phyloP scores from a whole-genome alignment of 2,113 vertebrate species.

The Tiliqua scincoides region DNA sequence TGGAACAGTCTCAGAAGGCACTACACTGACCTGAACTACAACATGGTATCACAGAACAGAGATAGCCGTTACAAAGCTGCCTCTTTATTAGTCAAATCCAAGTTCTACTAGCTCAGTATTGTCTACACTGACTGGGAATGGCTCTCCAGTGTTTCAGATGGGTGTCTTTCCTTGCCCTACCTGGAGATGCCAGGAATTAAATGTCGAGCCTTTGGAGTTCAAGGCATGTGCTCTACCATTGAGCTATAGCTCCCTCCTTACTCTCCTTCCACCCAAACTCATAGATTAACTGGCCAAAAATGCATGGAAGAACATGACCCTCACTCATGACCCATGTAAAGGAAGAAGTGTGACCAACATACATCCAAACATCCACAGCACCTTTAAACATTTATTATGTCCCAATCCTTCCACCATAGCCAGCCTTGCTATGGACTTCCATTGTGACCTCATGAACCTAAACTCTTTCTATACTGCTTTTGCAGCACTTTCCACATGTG shows the following conservation, averaged over 20 bases:
- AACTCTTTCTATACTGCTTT: not conserved
- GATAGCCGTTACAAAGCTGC: not conserved
- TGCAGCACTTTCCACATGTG: not conserved
- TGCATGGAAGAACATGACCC: no score
- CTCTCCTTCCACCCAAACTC: not conserved
- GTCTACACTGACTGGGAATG: no score
- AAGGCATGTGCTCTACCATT: no score
- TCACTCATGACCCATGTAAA: not conserved
- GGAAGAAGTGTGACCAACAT: not conserved
- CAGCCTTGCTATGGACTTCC: not conserved
- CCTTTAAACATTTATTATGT: not conserved
- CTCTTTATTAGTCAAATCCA: no score
- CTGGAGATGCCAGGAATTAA: no score
- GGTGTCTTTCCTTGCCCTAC: no score
- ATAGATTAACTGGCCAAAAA: not conserved
- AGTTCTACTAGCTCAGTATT: no score
- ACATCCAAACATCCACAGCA: not conserved
- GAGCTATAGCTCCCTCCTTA: not conserved
- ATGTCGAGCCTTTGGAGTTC: no score
- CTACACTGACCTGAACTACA: not conserved
- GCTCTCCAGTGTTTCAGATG: no score
- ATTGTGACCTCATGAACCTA: not conserved
- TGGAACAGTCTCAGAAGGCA: not conserved
- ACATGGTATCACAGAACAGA: not conserved
- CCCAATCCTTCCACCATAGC: not conserved